Evolutionary conservation across 1,140 invertebrate genomes (phyloP).

Genomic region (Phymastichus coffea): DNA sequence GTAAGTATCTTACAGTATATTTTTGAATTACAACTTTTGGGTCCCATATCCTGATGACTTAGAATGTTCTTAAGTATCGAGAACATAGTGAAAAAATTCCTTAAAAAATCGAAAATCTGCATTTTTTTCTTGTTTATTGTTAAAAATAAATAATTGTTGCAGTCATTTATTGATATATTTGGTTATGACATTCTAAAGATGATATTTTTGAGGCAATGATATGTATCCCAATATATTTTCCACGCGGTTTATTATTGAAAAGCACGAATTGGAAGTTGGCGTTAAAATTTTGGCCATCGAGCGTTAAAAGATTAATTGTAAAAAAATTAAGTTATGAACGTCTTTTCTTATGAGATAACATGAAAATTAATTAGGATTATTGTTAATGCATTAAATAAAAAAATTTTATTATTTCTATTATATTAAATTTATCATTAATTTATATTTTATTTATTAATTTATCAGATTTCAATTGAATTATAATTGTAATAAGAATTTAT

Average conservation of each 20-base stretch:
- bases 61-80: background rate
- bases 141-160: too few species aligned
- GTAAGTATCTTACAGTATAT: too few species aligned
- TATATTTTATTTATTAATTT: too few species aligned
- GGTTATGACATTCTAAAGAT: background rate
- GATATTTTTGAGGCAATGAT: background rate
- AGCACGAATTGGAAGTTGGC: background rate
- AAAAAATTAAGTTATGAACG: too few species aligned
- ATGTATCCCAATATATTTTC: constrained; percentile 1
- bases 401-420: too few species aligned
- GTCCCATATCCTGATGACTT: background rate
- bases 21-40: background rate
- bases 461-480: too few species aligned
- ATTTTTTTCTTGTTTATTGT: too few species aligned
- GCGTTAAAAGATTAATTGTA: background rate
- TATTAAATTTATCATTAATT: too few species aligned
- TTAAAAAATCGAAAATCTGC: background rate
- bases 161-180: background rate
- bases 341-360: too few species aligned
- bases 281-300: background rate
- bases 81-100: background rate
- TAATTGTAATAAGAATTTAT: too few species aligned
- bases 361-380: too few species aligned
- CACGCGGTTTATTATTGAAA: background rate
- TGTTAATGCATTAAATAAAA: too few species aligned